phyloP scores from a whole-genome alignment of 2,113 vertebrate genomes.

The Corythornis vintsioides region DNA sequence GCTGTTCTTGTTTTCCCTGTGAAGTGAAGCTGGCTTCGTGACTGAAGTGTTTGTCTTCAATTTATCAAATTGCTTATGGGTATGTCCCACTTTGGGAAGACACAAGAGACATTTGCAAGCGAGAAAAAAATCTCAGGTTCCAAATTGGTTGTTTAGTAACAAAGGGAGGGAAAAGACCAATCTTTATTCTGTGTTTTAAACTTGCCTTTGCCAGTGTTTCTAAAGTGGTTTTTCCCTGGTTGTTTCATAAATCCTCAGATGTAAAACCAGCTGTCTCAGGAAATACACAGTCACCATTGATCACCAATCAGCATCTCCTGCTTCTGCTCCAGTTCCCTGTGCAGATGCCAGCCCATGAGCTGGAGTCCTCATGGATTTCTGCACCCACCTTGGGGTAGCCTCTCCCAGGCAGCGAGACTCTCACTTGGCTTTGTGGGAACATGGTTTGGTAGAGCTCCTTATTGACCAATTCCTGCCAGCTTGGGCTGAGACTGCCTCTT shows the following conservation, averaged over 20 bases:
- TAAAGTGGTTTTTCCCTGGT: not conserved
- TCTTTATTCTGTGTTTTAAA: not conserved
- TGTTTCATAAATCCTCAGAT: not conserved
- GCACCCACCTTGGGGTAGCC: not conserved
- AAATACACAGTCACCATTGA: not conserved
- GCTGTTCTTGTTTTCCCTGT: slow-evolving; percentile 31
- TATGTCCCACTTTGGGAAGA: slow-evolving; percentile 38
- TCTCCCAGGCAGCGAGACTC: not conserved
- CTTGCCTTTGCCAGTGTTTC: not conserved
- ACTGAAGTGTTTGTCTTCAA: slow-evolving; percentile 43
- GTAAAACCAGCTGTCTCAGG: not conserved
- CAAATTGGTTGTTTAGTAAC: not conserved
- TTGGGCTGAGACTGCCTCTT: not conserved
- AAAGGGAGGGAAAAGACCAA: not conserved
- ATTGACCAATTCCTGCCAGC: not conserved
- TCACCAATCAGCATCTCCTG: not conserved
- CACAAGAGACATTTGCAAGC: not conserved
- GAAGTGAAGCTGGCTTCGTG: slow-evolving; percentile 34
- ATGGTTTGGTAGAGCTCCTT: not conserved
- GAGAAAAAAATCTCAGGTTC: not conserved
- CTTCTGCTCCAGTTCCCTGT: not conserved
- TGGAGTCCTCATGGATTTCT: not conserved
- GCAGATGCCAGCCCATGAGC: rapidly evolving
- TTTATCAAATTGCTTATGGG: slow-evolving; percentile 35
- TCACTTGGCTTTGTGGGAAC: not conserved